A percentile compares a stretch with the other conserved stretches of the same genome.
phyloP scores from a whole-genome alignment of 2,113 vertebrate species.

The Myanophis thanlyinensis region DNA sequence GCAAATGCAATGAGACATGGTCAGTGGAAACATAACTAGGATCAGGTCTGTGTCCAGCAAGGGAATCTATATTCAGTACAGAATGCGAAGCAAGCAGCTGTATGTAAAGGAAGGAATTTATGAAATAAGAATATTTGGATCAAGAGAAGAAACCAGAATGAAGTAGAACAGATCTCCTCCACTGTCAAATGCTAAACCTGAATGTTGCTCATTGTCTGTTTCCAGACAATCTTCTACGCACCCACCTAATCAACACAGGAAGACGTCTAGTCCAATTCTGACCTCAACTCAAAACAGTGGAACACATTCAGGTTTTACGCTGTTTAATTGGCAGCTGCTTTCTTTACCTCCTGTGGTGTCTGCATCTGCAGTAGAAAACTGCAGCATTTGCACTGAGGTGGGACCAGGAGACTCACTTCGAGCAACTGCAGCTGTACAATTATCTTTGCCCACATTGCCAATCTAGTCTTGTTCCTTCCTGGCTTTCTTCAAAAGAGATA shows the following conservation, averaged over 20 bases:
- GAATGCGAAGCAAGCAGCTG: conserved; percentile 8
- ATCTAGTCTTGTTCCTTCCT: background rate
- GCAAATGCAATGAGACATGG: background rate
- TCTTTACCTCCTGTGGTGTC: background rate
- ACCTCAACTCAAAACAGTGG: background rate
- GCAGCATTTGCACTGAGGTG: background rate
- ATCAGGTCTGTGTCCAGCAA: background rate
- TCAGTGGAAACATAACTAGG: background rate
- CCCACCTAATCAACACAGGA: background rate
- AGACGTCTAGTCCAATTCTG: background rate
- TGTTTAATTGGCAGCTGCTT: background rate
- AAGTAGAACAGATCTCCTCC: background rate
- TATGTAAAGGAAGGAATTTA: background rate
- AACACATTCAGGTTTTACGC: background rate
- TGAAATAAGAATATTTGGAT: background rate
- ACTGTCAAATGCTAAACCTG: background rate
- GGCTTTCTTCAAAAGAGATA: conserved; percentile 8
- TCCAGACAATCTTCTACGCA: background rate
- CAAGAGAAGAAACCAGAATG: background rate
- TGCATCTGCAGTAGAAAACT: background rate
- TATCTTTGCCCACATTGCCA: background rate
- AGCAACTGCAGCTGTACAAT: fast-evolving
- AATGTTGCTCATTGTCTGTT: background rate
- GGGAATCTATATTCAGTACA: background rate
- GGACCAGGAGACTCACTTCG: background rate